phyloP scores from a whole-genome alignment of 2,888 invertebrate species.

The Pyralis farinalis region DNA sequence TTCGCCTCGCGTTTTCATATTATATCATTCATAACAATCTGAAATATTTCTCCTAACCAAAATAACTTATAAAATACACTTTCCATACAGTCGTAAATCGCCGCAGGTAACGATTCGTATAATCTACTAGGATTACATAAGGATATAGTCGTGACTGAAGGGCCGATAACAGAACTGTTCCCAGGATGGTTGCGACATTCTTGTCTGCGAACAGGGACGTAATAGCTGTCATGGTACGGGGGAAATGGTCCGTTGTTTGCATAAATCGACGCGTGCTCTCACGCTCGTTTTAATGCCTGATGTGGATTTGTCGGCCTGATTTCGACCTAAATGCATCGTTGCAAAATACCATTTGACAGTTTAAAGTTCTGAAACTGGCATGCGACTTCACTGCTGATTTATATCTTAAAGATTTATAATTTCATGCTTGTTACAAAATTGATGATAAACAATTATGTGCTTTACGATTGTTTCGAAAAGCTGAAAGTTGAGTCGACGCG shows the following conservation, averaged over 20 bases:
- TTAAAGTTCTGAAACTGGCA: slow-evolving; percentile 14
- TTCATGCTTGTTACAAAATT: too few relatives aligned
- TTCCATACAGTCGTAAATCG: slow-evolving; percentile 52
- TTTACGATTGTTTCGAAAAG: too few relatives aligned
- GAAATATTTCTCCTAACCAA: too few relatives aligned
- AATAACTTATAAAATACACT: too few relatives aligned
- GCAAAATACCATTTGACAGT: slow-evolving; percentile 41
- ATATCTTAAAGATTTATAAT: too few relatives aligned
- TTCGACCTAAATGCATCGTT: slow-evolving; percentile 46
- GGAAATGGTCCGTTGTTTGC: slow-evolving; percentile 60
- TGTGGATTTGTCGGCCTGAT: slow-evolving; percentile 30
- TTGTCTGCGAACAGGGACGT: slow-evolving; percentile 36
- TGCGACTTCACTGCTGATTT: neutral
- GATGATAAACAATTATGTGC: too few relatives aligned
- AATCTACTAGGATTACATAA: slow-evolving; percentile 54
- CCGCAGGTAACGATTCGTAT: slow-evolving; percentile 43
- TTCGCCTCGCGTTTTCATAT: too few relatives aligned
- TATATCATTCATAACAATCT: too few relatives aligned
- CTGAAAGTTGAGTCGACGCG: too few relatives aligned
- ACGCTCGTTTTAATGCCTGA: slow-evolving; percentile 57
- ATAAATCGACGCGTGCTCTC: slow-evolving; percentile 55
- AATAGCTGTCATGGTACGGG: slow-evolving; percentile 59
- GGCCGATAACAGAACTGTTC: slow-evolving; percentile 44
- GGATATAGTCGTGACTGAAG: slow-evolving; percentile 60
- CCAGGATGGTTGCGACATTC: slow-evolving; percentile 60